Evolutionary conservation across 2,888 invertebrate species (phyloP).

Genomic region (Altica lythri): DNA sequence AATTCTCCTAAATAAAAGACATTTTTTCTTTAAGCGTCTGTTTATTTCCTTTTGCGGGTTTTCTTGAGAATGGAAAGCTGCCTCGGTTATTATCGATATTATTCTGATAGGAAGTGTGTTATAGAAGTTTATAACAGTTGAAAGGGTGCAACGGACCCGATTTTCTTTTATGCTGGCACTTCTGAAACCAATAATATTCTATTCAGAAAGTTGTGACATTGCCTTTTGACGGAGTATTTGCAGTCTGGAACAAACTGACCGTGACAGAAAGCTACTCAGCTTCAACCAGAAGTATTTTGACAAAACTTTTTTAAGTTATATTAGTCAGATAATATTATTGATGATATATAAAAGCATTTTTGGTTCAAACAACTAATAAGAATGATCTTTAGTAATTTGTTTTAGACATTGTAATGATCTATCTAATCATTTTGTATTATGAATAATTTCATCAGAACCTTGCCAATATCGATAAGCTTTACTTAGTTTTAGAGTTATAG

Average conservation of each 20-base stretch:
- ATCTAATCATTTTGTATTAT: too few relatives aligned
- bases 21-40: slow-evolving; percentile 19
- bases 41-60: slow-evolving; percentile 26
- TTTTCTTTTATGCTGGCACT: slow-evolving; percentile 35
- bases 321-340: too few relatives aligned
- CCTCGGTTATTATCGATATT: slow-evolving; percentile 32
- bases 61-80: slow-evolving; percentile 27
- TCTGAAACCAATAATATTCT: slow-evolving; percentile 40
- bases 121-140: slow-evolving; percentile 33
- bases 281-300: too few relatives aligned
- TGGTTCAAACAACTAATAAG: too few relatives aligned
- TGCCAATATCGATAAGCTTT: too few relatives aligned
- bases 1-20: slow-evolving; percentile 19
- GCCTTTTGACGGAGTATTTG: slow-evolving; percentile 37
- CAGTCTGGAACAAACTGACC: slow-evolving; percentile 27
- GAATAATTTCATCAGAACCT: too few relatives aligned
- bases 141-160: slow-evolving; percentile 36
- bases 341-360: too few relatives aligned
- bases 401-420: too few relatives aligned
- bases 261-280: too few relatives aligned
- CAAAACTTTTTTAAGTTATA: too few relatives aligned
- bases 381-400: too few relatives aligned
- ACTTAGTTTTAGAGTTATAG: too few relatives aligned
- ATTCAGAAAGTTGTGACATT: slow-evolving; percentile 37
- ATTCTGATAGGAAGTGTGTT: slow-evolving; percentile 33